phyloP scores from a whole-genome alignment of 2,113 vertebrate genomes.

The Protobothrops flavoviridis region DNA sequence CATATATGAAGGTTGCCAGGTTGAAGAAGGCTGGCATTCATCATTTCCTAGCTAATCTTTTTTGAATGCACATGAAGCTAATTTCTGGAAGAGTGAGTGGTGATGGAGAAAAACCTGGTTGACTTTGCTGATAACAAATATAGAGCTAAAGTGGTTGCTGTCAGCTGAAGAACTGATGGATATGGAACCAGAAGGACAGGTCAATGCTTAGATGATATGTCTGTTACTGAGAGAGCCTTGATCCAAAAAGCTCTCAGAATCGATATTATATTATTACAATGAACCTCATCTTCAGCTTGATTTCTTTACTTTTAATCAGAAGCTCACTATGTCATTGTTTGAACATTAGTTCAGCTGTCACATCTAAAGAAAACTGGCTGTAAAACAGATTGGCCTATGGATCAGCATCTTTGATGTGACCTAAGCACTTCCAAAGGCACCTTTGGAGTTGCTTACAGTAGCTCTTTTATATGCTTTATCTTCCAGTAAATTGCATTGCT shows the following conservation, averaged over 20 bases:
- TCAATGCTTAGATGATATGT: slow-evolving; percentile 60
- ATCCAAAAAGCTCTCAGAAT: slow-evolving; percentile 59
- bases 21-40: not conserved
- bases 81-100: not conserved
- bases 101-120: not conserved
- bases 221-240: slow-evolving; percentile 55
- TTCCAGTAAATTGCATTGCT: slow-evolving; percentile 30
- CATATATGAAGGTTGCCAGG: not conserved
- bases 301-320: slow-evolving; percentile 29
- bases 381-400: not conserved
- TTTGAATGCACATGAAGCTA: not conserved
- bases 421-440: slow-evolving; percentile 43
- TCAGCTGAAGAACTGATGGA: not conserved
- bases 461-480: slow-evolving; percentile 5
- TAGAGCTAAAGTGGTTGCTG: not conserved
- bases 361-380: slow-evolving; percentile 23
- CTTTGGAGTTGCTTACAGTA: slow-evolving; percentile 29
- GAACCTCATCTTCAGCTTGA: slow-evolving; percentile 57
- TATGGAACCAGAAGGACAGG: not conserved
- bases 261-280: slow-evolving; percentile 55
- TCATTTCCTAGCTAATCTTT: not conserved
- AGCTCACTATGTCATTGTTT: slow-evolving; percentile 41
- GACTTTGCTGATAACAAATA: not conserved
- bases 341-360: slow-evolving; percentile 34
- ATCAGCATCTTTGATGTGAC: slow-evolving; percentile 10